Evolutionary conservation across 2,888 invertebrate species (phyloP).

Genomic region (Rhorus exstirpatorius): DNA sequence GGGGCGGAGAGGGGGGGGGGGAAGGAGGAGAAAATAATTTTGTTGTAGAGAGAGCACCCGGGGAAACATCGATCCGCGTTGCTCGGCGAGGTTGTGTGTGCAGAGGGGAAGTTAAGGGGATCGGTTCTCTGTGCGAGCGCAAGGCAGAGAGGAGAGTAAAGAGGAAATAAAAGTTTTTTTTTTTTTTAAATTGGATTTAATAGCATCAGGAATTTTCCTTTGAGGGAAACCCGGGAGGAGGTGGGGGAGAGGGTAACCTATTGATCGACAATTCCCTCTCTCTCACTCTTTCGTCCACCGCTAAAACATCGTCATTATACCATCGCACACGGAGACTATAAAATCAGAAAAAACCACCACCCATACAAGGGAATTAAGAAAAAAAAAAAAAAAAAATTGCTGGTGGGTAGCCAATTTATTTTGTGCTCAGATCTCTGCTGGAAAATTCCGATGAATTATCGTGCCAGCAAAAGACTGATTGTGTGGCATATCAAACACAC

Average conservation of each 20-base stretch:
- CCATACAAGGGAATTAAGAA: slow-evolving; percentile 30
- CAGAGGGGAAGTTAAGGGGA: no score
- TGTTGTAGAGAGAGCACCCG: slow-evolving; percentile 71
- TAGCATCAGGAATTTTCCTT: slow-evolving; percentile 85
- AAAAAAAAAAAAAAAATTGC: slow-evolving; percentile 29
- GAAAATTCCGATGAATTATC: slow-evolving; percentile 44
- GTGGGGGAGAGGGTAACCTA: slow-evolving; percentile 74
- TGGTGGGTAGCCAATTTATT: slow-evolving; percentile 57
- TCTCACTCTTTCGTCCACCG: slow-evolving; percentile 23
- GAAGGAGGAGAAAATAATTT: slow-evolving; percentile 80
- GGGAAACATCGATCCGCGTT: slow-evolving; percentile 59
- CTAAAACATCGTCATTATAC: slow-evolving; percentile 14
- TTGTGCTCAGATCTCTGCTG: slow-evolving; percentile 24
- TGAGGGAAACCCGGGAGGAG: slow-evolving; percentile 79
- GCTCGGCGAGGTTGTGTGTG: slow-evolving; percentile 29
- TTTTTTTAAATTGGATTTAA: slow-evolving; percentile 85
- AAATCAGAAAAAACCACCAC: not conserved
- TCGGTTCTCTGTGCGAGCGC: no score
- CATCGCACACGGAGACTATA: no score
- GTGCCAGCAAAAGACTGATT: not conserved
- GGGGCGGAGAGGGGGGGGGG: slow-evolving; percentile 29
- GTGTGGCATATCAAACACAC: not conserved
- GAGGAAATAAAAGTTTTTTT: slow-evolving; percentile 83
- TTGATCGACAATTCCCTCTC: slow-evolving; percentile 78
- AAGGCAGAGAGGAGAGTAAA: slow-evolving; percentile 58